Evolutionary conservation across 2,113 vertebrate genomes (phyloP).

Genomic region (Elanoides forficatus): DNA sequence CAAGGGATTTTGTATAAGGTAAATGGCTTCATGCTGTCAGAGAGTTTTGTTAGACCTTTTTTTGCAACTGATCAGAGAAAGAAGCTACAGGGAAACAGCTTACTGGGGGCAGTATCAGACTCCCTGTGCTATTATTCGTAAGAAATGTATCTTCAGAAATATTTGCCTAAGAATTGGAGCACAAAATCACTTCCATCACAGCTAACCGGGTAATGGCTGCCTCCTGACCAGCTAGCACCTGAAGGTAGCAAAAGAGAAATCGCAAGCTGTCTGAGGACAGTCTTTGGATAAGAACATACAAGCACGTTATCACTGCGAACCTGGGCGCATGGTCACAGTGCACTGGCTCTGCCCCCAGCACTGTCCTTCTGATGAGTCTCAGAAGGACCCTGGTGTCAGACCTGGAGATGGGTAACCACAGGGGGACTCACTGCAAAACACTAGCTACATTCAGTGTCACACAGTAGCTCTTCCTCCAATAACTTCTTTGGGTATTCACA

Average conservation of each 20-base stretch:
- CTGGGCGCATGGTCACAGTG: background rate
- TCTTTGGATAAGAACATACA: background rate
- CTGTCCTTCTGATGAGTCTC: background rate
- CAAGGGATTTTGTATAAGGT: background rate
- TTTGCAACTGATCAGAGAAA: background rate
- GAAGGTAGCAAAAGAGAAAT: background rate
- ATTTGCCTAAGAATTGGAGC: background rate
- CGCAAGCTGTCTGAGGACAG: background rate
- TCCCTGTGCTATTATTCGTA: background rate
- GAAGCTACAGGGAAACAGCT: background rate
- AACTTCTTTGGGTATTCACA: background rate
- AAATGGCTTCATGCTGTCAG: background rate
- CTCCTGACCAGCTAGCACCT: background rate
- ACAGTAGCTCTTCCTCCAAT: background rate
- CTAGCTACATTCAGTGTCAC: background rate
- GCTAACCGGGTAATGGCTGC: background rate
- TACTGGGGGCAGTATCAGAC: background rate
- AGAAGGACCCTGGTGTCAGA: background rate
- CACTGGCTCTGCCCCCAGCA: too few species aligned
- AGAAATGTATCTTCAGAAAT: background rate
- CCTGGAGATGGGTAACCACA: background rate
- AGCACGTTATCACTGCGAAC: background rate
- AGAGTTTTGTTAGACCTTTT: background rate
- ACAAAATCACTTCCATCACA: background rate
- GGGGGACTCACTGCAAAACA: background rate